phyloP scores from a whole-genome alignment of 2,888 invertebrate species.

The Macrophya annulata region DNA sequence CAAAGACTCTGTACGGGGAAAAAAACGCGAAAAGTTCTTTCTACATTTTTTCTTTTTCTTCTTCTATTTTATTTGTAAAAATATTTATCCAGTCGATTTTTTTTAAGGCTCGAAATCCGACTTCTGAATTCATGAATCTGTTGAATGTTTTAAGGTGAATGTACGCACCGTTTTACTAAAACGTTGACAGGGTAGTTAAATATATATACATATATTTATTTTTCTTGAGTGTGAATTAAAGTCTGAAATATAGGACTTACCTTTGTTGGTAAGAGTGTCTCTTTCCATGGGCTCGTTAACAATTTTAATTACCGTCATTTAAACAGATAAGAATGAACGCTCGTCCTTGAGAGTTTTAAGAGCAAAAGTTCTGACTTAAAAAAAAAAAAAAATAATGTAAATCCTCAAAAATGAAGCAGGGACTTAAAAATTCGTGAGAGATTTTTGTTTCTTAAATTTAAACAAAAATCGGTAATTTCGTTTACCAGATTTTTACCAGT shows the following conservation, averaged over 20 bases:
- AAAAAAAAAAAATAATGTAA: background rate
- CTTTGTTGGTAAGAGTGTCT: constrained; percentile 9
- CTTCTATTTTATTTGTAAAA: background rate
- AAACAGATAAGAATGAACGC: constrained; percentile 17
- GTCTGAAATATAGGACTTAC: background rate
- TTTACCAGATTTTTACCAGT: background rate
- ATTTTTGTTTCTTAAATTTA: background rate
- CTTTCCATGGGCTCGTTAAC: constrained; percentile 15
- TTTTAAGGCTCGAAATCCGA: background rate
- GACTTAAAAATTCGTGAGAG: background rate
- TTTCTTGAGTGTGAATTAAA: background rate
- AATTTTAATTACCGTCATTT: constrained; percentile 45
- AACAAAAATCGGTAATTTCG: background rate
- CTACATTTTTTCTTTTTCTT: background rate
- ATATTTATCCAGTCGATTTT: background rate
- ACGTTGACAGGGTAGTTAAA: background rate
- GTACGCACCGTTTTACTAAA: background rate
- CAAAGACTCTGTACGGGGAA: background rate
- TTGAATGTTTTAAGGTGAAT: background rate
- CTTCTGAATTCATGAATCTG: background rate
- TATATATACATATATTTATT: background rate
- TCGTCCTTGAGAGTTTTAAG: constrained; percentile 16
- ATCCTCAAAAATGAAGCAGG: background rate
- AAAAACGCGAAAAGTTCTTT: background rate
- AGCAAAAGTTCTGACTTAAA: constrained; percentile 14